Evolutionary conservation across 2,113 vertebrate genomes (phyloP).

Genomic region (Platysteira castanea): DNA sequence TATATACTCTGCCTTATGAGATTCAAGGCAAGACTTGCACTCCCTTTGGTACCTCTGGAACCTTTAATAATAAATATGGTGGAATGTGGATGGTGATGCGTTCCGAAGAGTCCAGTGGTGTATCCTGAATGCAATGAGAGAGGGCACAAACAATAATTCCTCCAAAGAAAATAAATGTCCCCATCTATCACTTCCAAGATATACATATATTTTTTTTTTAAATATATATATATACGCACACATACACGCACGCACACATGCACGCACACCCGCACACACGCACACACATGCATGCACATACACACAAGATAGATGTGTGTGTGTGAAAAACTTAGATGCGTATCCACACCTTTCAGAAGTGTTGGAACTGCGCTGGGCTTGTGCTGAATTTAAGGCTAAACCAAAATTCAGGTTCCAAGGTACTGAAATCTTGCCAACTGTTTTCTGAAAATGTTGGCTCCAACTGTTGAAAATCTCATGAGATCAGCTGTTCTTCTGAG

Average conservation of each 20-base stretch:
- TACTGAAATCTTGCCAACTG: constrained; percentile 25
- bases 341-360: background rate
- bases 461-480: constrained; percentile 30
- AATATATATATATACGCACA: background rate
- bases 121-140: background rate
- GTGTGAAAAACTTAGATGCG: background rate
- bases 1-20: background rate
- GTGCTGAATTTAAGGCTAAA: constrained; percentile 29
- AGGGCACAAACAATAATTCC: background rate
- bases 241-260: background rate
- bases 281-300: background rate
- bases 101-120: background rate
- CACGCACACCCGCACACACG: background rate
- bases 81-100: background rate
- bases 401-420: constrained; percentile 31
- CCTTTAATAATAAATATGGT: background rate
- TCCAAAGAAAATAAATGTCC: background rate
- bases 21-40: background rate
- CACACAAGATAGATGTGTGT: background rate
- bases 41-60: constrained; percentile 17
- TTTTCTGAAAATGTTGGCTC: constrained; percentile 51
- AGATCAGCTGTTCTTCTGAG: constrained; percentile 43
- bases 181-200: background rate
- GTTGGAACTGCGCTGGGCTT: background rate
- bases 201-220: background rate